Percentiles rank a stretch among this genome's conserved stretches.
Conservation (phyloP, 2,888 invertebrate genomes). For the Antitype chi region DNA sequence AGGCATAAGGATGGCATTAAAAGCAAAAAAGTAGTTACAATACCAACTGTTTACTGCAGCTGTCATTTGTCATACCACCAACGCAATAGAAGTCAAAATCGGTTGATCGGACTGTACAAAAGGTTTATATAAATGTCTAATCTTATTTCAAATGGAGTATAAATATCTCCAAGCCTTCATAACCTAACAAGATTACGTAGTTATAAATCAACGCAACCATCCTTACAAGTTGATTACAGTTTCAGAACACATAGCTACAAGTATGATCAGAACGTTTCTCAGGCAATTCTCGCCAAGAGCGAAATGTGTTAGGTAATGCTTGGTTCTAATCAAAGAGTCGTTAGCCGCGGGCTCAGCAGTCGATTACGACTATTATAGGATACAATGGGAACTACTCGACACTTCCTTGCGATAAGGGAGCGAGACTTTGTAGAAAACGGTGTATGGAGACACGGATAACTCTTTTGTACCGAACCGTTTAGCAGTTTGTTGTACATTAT, state of each 20-base stretch:
- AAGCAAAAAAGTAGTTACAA: too few species aligned
- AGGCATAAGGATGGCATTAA: too few species aligned
- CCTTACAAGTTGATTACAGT: slow-evolving; percentile 58
- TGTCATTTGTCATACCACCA: too few species aligned
- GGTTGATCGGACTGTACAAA: too few species aligned
- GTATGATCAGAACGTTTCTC: slow-evolving; percentile 57
- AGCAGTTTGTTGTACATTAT: slow-evolving; percentile 45
- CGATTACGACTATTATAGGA: slow-evolving; percentile 82
- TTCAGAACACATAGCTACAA: slow-evolving; percentile 55
- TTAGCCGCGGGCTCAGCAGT: slow-evolving; percentile 79
- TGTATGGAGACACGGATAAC: slow-evolving; percentile 53
- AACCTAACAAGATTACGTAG: slow-evolving; percentile 39
- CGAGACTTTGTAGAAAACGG: slow-evolving; percentile 44
- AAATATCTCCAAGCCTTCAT: slow-evolving; percentile 11
- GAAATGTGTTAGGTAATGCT: slow-evolving; percentile 79
- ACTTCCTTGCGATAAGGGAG: slow-evolving; percentile 78
- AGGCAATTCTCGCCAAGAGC: slow-evolving; percentile 67
- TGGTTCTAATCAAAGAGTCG: slow-evolving; percentile 85
- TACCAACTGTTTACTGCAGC: too few species aligned
- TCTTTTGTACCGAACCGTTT: slow-evolving; percentile 53
- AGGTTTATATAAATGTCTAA: too few species aligned
- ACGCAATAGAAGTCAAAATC: too few species aligned
- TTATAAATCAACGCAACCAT: slow-evolving; percentile 57
- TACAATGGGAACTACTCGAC: slow-evolving; percentile 79
- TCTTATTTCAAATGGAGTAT: too few species aligned